Base-by-base conservation (phyloP, 2,888 invertebrate genomes). In the Eristalinus sepulchralis region DNA sequence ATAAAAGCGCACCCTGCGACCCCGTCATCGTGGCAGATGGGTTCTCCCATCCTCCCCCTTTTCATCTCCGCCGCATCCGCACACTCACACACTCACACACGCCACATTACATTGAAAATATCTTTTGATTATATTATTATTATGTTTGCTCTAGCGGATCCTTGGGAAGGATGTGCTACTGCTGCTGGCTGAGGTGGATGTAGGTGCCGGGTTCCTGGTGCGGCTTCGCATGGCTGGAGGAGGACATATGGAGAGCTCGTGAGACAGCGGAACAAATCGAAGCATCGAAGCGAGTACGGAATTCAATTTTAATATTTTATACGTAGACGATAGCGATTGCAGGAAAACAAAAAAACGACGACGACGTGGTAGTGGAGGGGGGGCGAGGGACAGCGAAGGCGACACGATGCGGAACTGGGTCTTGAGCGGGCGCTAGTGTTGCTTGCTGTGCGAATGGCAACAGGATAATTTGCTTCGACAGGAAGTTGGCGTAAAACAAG, bases 231-330 rank as follows among this genome's bases (percentile, higher is more conserved):
- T 80, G 80, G 71, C 80, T 70, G 75, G 47, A 84, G 73, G 68
- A 85, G 75, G 84, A 77, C 76, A 72, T 67, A 68, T 67, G 62
- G 13, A 84, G 70, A 84, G 70, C 70, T 77, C 53, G 68, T 73
- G 79, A 62, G 79, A 72, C 73, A 67, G 79, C 87, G 87, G 80
- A 87, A 87, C 87, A 80, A 87, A 83, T 87, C 87, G 87, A 87
- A 87, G 68, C 75, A 87, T 83, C 83, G 79, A 83, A 80, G 87
- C 83, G 83, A 76, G 60, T 63, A 83, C 67, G 68, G 76, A 80
- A 83, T 83, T 87, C 83, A 87, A 87, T 87, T 87, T 83, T 87
- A 87, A 87, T 87, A 87, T 87, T 87, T 87, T 83, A 80, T 73
- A 68, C 76, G 47, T 33, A 60, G 57, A 75, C 53, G 60, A 70